phyloP scores from a whole-genome alignment of 2,888 invertebrate species.

The Mythimna albipuncta region DNA sequence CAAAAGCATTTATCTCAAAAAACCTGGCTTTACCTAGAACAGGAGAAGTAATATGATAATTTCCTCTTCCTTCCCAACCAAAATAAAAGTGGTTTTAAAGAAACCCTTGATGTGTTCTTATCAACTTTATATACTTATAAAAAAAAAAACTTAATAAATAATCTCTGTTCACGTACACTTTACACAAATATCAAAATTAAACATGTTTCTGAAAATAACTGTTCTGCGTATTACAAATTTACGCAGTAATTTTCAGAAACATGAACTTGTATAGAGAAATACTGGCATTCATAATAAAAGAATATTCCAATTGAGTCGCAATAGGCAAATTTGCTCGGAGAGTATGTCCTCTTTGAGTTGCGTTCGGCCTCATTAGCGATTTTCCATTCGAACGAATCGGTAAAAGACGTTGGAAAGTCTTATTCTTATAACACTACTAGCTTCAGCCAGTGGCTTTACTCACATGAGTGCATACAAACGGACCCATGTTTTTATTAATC shows the following conservation, averaged over 20 bases:
- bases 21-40: too few relatives aligned
- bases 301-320: slow-evolving; percentile 65
- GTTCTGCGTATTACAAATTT: slow-evolving; percentile 9
- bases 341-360: slow-evolving; percentile 77
- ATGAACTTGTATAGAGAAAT: slow-evolving; percentile 21
- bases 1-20: too few relatives aligned
- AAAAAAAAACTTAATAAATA: background rate
- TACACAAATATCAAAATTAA: background rate
- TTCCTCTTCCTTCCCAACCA: too few relatives aligned
- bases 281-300: slow-evolving; percentile 54
- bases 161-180: background rate
- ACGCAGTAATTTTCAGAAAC: background rate
- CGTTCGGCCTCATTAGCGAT: slow-evolving; percentile 85
- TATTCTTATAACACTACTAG: slow-evolving; percentile 69
- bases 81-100: too few relatives aligned
- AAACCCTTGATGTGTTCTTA: too few relatives aligned
- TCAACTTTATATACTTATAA: too few relatives aligned
- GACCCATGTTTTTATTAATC: too few relatives aligned
- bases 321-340: slow-evolving; percentile 74
- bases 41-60: too few relatives aligned
- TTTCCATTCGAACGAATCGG: slow-evolving; percentile 77
- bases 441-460: too few relatives aligned
- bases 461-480: too few relatives aligned
- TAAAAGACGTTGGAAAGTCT: slow-evolving; percentile 74
- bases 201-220: slow-evolving; percentile 1